Evolutionary conservation across 1,140 invertebrate genomes (phyloP).

Genomic region (Zaprionus ornatus): DNA sequence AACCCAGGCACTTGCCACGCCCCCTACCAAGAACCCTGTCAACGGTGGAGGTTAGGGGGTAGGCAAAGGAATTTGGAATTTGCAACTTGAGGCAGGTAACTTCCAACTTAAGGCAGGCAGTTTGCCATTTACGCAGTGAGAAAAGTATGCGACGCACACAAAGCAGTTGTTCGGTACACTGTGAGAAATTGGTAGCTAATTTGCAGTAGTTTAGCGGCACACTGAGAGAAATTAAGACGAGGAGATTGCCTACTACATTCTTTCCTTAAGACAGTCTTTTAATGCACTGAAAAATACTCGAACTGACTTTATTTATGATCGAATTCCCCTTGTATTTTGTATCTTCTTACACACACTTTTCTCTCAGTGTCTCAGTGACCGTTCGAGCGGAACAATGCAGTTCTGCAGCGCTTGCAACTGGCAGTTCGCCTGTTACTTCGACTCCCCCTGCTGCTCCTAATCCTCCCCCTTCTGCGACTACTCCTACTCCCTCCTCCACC

Average conservation of each 20-base stretch:
- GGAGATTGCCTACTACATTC: too few species aligned
- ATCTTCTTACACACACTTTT: not conserved
- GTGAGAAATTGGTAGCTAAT: not conserved
- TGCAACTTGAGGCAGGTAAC: not conserved
- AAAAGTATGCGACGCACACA: not conserved
- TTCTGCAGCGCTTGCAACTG: conserved; percentile 4
- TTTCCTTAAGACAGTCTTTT: too few species aligned
- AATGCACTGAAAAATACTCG: too few species aligned
- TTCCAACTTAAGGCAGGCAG: not conserved
- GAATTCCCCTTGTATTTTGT: not conserved
- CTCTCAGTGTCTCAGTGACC: conserved; percentile 9
- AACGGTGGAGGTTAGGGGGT: not conserved
- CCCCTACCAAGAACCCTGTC: not conserved
- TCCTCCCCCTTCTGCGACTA: not conserved
- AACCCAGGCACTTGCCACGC: not conserved
- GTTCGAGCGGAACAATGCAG: conserved; percentile 27
- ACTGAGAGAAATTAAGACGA: too few species aligned
- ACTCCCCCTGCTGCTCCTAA: not conserved
- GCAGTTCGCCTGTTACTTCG: not conserved
- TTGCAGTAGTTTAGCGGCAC: too few species aligned
- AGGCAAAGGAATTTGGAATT: not conserved
- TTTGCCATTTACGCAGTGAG: conserved; percentile 1
- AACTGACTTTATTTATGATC: not conserved
- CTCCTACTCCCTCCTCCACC: not conserved
- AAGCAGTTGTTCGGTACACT: not conserved